Evolutionary conservation across 2,113 vertebrate genomes (phyloP).

Genomic region (Orthonyx spaldingii): DNA sequence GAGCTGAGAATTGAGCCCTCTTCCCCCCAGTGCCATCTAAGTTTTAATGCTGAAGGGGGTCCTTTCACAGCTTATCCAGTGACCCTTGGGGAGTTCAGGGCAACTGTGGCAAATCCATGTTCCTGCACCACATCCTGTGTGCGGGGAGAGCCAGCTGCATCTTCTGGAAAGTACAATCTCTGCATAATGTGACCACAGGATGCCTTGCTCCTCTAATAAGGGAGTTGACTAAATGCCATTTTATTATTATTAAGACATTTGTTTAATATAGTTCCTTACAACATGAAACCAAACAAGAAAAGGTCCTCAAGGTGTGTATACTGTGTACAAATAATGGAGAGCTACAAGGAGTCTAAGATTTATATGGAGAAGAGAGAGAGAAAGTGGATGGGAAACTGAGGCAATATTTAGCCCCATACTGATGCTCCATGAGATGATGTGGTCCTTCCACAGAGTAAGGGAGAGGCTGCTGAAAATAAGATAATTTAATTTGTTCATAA

Average conservation of each 20-base stretch:
- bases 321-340: not conserved
- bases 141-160: not conserved
- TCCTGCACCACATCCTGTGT: not conserved
- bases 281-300: slow-evolving; percentile 8
- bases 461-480: slow-evolving; percentile 7
- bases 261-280: not conserved
- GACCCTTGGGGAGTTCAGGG: not conserved
- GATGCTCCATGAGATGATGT: not conserved
- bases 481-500: slow-evolving; percentile 18
- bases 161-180: not conserved
- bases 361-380: not conserved
- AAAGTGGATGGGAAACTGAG: not conserved
- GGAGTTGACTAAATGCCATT: slow-evolving; percentile 23
- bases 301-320: not conserved
- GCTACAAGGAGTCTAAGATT: not conserved
- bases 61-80: slow-evolving; percentile 5
- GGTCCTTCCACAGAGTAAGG: not conserved
- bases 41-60: not conserved
- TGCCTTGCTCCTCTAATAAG: not conserved
- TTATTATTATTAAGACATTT: slow-evolving; percentile 2
- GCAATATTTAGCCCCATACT: not conserved
- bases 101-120: not conserved
- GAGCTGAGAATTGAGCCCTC: not conserved
- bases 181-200: not conserved
- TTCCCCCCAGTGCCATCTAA: not conserved